Base-by-base conservation (phyloP, 2,113 vertebrate genomes). In the Spea multiplicata region DNA sequence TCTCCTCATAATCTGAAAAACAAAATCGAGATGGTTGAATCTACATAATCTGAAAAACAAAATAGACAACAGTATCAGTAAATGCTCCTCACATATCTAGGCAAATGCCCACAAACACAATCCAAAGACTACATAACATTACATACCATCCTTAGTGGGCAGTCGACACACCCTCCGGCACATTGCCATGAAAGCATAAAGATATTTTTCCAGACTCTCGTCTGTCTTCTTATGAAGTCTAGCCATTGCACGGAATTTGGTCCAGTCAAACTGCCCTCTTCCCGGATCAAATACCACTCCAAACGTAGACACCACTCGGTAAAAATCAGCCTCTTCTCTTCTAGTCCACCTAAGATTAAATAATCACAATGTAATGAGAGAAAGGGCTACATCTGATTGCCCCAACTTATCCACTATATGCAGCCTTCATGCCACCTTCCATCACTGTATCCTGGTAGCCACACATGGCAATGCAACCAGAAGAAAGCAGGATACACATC, bases 141-240 rank as follows among this genome's bases (percentile, higher is more conserved):
- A 87, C 82, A 3, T 52, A 93, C 95, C 95, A 84, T 98, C 97
- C 89, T 95, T 96, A 30, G 95, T 94, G 53, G 96, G 97, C 76
- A 99, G 91, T 69, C 94, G 96, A 79, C 97, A 99, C 83, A 99
- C 97, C 81, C 95, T 90, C 47, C 97, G 91, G 88, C 97, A 98
- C 97, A 99, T 99, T 47, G 96, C 93, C 81, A 96, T 94, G 73
- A 99, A 99, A 0, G 97, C 92, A 80, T 95, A 97, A 57, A 99
- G 87, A 86, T 99, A 99, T 76, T 99, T 99, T 88, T 97, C 96
- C 84, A 99, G 89, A 84, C 97, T 99, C 79, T 96, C 95, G 1
- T 99, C 97, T 0, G 97, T 99, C 84, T 99, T 99, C 89, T 99
- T 99, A 87, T 99, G 96, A 17, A 99, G 90, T 12, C 97, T 91